Base-by-base conservation (phyloP, 2,113 vertebrate species). In the Nanorana parkeri region DNA sequence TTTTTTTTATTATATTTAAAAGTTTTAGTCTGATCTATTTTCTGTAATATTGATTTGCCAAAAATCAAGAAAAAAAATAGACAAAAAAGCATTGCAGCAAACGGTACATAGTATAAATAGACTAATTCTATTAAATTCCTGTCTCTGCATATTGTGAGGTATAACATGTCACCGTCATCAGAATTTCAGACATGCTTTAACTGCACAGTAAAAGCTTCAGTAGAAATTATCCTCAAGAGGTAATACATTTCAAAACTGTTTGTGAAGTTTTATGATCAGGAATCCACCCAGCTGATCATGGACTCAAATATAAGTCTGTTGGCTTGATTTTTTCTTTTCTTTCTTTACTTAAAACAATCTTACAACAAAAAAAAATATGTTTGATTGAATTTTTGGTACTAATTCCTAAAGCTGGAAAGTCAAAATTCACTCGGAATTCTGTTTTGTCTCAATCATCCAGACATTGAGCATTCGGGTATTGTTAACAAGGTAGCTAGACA, bases 131-230 rank as follows among this genome's bases (percentile, higher is more conserved):
- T 94, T 92, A 92, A 93, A 94, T 94, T 94, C 88, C 90, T 94
- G 94, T 94, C 93, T 94, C 94, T 94, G 94, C 94, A 94, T 94
- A 94, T 92, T 94, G 92, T 93, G 92, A 93, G 91, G 91, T 94
- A 92, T 89, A 94, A 92, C 88, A 91, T 93, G 90, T 93, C 92
- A 93, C 86, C 89, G 90, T 93, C 32, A 36, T 4, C 32, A 36
- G 32, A 36, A 47, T 47, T 47, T 47, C 11, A 11, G 8, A 47
- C 41, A 47, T 3, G 41, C 41, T 47, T 47, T 47, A 47, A 47
- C 90, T 92, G 88, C 88, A 92, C 89, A 88, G 92, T 94, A 87
- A 92, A 93, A 90, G 90, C 91, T 87, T 91, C 89, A 19, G 61
- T 56, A n/a, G 41, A n/a, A 58, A 75, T 75, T 76, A 36, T 60